Conservation (phyloP, 2,797 vertebrate species). For the Sebastes ruberrimus region DNA sequence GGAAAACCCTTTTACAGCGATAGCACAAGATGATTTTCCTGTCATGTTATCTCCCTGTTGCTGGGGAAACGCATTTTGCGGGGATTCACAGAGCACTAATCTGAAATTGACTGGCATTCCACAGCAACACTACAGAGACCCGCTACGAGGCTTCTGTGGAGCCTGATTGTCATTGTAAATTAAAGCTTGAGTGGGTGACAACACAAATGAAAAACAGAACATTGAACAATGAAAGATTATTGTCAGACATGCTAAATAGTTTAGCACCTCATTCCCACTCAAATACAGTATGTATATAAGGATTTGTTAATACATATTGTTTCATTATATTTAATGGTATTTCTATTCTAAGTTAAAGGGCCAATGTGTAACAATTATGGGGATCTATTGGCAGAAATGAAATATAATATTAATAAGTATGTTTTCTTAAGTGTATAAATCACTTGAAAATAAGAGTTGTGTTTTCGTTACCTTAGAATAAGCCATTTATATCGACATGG, state of each 20-base stretch:
- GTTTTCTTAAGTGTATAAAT: too few relatives aligned
- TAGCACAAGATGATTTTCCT: conserved; percentile 57
- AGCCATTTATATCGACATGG: too few relatives aligned
- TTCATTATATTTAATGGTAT: not conserved
- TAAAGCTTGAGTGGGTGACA: conserved; percentile 31
- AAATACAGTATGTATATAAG: not conserved
- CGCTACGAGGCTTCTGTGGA: conserved; percentile 12
- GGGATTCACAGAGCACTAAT: conserved; percentile 53
- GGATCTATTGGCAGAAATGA: too few relatives aligned
- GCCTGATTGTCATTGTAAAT: conserved; percentile 37
- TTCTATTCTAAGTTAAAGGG: not conserved
- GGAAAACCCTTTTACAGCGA: conserved; percentile 41
- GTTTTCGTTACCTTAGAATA: too few relatives aligned
- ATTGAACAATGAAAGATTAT: conserved; percentile 1
- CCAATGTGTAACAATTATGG: too few relatives aligned
- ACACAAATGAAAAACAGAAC: conserved; percentile 14
- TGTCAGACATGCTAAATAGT: not conserved
- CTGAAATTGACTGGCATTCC: conserved; percentile 63
- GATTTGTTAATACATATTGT: not conserved
- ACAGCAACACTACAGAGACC: conserved; percentile 24
- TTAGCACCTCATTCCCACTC: not conserved
- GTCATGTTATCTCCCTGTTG: conserved; percentile 67
- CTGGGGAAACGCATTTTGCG: conserved; percentile 55
- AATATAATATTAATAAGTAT: too few relatives aligned
- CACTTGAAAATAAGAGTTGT: too few relatives aligned